Evolutionary conservation across 1,140 invertebrate species (phyloP).

Genomic region (Orchesella cincta): DNA sequence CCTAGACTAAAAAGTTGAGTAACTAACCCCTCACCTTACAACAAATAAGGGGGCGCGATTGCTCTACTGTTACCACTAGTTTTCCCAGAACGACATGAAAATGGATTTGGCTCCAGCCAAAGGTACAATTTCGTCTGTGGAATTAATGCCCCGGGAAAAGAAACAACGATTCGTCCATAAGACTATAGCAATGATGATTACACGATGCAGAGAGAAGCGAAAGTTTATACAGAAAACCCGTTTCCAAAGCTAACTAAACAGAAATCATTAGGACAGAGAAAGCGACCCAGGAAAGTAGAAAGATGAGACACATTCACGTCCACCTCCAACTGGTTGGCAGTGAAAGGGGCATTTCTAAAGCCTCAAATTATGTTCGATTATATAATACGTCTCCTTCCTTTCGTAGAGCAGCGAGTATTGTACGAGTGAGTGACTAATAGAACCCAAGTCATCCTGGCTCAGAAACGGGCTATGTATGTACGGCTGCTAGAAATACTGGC

Average conservation of each 20-base stretch:
- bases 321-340: background rate
- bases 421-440: background rate
- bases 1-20: too few species aligned
- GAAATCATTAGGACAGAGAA: slow-evolving; percentile 4
- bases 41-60: too few species aligned
- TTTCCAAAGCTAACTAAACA: slow-evolving; percentile 6
- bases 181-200: background rate
- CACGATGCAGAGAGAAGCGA: background rate
- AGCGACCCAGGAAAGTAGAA: background rate
- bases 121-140: slow-evolving; percentile 12
- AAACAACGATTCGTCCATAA: slow-evolving; percentile 21
- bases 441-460: background rate
- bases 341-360: background rate
- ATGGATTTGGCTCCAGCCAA: background rate
- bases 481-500: slow-evolving; percentile 9
- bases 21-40: too few species aligned
- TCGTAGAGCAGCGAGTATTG: background rate
- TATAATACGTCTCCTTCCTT: background rate
- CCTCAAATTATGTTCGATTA: background rate
- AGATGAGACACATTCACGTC: background rate
- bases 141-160: slow-evolving; percentile 28
- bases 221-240: background rate
- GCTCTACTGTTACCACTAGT: background rate
- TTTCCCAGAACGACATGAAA: background rate
- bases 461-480: background rate